These are phyloP conservation scores for Dendrocincla tyrannina DNA, from an alignment of 2,797 vertebrate species.

Conservation along the genomic window DNA sequence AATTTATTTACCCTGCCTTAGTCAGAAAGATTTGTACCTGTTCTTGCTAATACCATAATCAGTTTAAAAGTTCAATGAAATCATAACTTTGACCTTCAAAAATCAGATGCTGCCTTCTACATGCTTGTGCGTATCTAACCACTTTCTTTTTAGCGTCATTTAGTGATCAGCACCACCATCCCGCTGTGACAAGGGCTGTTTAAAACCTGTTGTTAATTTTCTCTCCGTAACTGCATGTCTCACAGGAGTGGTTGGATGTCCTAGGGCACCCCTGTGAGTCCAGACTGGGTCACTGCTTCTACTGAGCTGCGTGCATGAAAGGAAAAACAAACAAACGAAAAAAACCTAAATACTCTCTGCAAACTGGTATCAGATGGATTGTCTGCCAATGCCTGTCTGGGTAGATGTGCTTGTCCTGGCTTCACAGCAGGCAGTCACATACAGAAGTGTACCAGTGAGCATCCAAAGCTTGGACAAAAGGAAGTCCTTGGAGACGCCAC, in stretches of 20 bases:
- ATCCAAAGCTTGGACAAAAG: not conserved
- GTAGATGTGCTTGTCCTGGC: not conserved
- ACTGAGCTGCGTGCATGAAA: not conserved
- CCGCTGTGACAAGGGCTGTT: not conserved
- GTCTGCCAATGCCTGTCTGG: not conserved
- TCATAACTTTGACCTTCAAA: conserved; percentile 41
- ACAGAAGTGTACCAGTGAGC: not conserved
- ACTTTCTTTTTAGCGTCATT: not conserved
- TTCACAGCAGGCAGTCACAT: not conserved
- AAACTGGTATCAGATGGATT: not conserved
- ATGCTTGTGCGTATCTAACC: not conserved
- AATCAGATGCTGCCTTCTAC: not conserved
- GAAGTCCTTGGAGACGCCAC: not conserved
- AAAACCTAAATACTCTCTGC: not conserved
- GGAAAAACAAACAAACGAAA: not conserved
- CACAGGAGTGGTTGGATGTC: not conserved
- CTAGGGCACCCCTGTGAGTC: not conserved
- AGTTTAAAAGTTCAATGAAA: conserved; percentile 49
- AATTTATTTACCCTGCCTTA: conserved; percentile 26
- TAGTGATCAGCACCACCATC: not conserved
- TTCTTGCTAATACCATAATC: conserved; percentile 40
- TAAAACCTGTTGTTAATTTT: not conserved
- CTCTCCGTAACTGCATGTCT: not conserved
- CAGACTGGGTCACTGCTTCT: not conserved
- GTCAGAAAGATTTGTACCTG: conserved; percentile 36